Conservation (phyloP, 2,113 vertebrate genomes). For the Callipepla californica region DNA sequence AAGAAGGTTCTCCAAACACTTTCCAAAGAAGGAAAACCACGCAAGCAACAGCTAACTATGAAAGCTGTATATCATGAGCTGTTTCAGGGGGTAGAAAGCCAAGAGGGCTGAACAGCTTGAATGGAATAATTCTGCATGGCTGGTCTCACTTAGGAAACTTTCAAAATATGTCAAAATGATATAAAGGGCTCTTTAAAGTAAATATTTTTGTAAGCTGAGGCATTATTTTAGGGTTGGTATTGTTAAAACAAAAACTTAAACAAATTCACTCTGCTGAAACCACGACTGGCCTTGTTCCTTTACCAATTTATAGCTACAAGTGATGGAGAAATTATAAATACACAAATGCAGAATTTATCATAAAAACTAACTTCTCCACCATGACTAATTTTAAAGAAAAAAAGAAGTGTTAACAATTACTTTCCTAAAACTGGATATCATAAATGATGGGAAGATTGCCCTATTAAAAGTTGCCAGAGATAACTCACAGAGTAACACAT, state of each 20-base stretch:
- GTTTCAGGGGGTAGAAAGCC: slow-evolving; percentile 18
- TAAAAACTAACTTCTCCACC: neutral
- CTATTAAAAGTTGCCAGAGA: slow-evolving; percentile 13
- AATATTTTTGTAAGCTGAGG: neutral
- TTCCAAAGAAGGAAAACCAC: slow-evolving; percentile 40
- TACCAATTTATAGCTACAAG: neutral
- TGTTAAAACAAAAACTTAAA: neutral
- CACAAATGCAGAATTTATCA: neutral
- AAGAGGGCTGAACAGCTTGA: slow-evolving; percentile 17
- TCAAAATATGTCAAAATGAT: slow-evolving; percentile 1
- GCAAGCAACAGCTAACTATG: slow-evolving; percentile 34
- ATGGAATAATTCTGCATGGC: slow-evolving; percentile 18
- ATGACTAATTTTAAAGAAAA: slow-evolving; percentile 13
- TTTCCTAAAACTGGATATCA: neutral
- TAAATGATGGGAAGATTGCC: neutral
- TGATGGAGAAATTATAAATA: neutral
- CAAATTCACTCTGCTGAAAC: neutral
- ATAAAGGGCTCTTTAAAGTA: neutral
- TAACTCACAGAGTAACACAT: neutral
- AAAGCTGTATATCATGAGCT: neutral
- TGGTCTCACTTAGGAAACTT: neutral
- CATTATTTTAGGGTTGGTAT: neutral
- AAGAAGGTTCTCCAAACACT: neutral
- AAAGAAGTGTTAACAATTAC: neutral
- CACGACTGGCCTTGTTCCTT: neutral